Conservation (phyloP, 2,797 vertebrate genomes). For the Sebastes goodei region DNA sequence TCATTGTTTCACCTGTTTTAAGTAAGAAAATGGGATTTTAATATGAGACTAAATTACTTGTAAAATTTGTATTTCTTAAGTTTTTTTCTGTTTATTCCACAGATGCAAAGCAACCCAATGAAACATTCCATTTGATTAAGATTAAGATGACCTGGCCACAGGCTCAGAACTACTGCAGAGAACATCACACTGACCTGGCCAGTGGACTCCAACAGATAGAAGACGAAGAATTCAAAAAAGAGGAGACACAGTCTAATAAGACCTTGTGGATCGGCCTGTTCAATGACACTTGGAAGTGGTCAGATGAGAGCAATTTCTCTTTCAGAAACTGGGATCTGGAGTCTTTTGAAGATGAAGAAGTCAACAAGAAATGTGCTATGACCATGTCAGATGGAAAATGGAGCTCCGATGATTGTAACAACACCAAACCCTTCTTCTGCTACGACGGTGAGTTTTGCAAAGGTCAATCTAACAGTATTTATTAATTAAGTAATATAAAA, state of each 20-base stretch:
- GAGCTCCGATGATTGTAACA: fast-evolving
- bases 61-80: neutral
- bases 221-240: neutral
- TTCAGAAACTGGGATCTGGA: conserved; percentile 7
- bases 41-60: neutral
- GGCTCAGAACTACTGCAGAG: conserved; percentile 32
- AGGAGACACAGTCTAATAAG: fast-evolving
- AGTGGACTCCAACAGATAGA: neutral
- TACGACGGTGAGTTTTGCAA: conserved; percentile 1
- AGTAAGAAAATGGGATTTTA: neutral
- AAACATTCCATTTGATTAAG: fast-evolving
- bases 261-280: conserved; percentile 4
- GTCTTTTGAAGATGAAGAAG: fast-evolving
- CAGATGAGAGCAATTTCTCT: neutral
- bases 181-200: conserved; percentile 7
- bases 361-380: neutral
- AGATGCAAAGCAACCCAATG: fast-evolving
- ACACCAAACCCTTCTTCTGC: neutral
- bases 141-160: fast-evolving
- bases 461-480: neutral
- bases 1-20: neutral
- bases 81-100: neutral
- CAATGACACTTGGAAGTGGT: conserved; percentile 28
- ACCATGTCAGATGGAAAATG: neutral
- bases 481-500: neutral